phyloP scores from a whole-genome alignment of 2,113 vertebrate species.

The Ptyas mucosa region DNA sequence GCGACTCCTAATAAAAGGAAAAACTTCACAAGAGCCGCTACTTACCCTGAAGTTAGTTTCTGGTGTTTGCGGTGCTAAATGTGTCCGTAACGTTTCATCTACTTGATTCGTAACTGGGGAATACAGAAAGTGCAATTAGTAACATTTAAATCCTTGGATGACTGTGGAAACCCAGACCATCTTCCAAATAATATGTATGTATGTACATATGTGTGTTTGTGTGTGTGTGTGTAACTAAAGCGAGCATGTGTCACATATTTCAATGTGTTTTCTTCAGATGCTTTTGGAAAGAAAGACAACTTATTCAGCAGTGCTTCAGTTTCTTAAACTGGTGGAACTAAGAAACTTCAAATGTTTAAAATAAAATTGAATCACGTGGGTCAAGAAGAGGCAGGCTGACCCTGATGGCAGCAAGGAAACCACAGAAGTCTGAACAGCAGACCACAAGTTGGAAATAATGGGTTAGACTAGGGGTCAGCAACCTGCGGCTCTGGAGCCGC shows the following conservation, averaged over 20 bases:
- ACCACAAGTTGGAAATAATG: neutral
- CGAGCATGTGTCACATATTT: neutral
- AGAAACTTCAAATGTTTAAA: neutral
- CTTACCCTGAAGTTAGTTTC: slow-evolving; percentile 85
- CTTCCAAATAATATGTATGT: neutral
- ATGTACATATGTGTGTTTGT: too few relatives aligned
- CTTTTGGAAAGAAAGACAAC: neutral
- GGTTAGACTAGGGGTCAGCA: too few relatives aligned
- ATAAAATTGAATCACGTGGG: neutral
- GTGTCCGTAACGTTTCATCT: slow-evolving; percentile 82
- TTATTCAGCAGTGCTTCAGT: neutral
- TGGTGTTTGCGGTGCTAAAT: slow-evolving; percentile 79
- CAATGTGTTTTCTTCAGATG: neutral
- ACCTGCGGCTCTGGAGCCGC: too few relatives aligned
- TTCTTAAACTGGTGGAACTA: neutral
- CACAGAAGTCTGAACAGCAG: neutral
- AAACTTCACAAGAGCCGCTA: slow-evolving; percentile 54
- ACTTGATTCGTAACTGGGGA: slow-evolving; percentile 80
- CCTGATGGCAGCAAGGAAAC: neutral
- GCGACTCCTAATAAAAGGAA: slow-evolving; percentile 37
- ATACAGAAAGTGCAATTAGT: slow-evolving; percentile 70
- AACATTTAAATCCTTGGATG: slow-evolving; percentile 61
- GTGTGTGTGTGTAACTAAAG: neutral
- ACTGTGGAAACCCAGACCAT: neutral
- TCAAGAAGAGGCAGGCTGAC: neutral